phyloP scores from a whole-genome alignment of 1,140 invertebrate genomes.

The Eupristina koningsbergeri region DNA sequence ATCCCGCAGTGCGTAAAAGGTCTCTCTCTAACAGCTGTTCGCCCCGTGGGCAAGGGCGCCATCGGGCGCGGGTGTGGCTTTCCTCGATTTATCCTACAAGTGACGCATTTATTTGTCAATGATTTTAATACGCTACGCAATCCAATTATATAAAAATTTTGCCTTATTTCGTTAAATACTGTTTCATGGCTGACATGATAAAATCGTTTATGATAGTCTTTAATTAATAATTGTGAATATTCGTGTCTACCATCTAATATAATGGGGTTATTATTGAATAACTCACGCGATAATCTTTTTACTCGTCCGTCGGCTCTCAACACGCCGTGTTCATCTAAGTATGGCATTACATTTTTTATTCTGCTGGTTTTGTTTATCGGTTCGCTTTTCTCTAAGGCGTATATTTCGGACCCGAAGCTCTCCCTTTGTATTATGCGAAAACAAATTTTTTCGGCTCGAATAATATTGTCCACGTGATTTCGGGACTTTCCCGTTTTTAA shows the following conservation, averaged over 20 bases:
- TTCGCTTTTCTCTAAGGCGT: no score
- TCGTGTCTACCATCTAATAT: background rate
- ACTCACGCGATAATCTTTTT: accelerated
- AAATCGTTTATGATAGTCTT: conserved; percentile 42
- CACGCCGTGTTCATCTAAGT: background rate
- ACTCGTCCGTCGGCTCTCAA: background rate
- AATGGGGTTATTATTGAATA: background rate
- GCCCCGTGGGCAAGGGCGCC: conserved; percentile 54
- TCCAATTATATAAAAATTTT: background rate
- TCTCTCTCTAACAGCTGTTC: conserved; percentile 49
- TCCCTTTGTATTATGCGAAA: no score
- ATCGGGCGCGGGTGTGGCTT: conserved; percentile 37
- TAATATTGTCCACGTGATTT: no score
- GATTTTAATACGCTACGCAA: background rate
- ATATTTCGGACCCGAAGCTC: no score
- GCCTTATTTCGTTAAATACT: conserved; percentile 51
- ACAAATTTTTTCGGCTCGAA: no score
- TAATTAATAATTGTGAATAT: background rate
- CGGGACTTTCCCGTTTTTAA: no score
- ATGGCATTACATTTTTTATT: background rate
- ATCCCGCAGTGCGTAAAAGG: background rate
- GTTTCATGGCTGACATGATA: conserved; percentile 50
- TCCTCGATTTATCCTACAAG: background rate
- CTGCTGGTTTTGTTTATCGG: background rate
- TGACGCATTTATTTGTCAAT: background rate